phyloP scores from a whole-genome alignment of 2,888 invertebrate species.

The Syrphus vitripennis region DNA sequence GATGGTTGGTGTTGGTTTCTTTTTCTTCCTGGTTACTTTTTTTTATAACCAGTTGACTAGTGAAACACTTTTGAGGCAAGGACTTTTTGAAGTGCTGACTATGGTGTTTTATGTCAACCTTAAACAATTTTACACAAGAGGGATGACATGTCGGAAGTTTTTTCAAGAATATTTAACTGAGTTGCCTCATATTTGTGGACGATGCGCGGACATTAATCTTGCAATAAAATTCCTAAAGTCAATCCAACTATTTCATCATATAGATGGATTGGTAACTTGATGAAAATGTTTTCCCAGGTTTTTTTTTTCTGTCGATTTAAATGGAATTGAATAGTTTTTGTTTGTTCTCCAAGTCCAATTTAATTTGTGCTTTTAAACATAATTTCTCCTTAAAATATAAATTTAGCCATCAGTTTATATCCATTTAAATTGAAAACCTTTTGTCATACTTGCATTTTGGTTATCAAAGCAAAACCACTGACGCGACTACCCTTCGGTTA shows the following conservation, averaged over 20 bases:
- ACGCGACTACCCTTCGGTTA: conserved; percentile 33
- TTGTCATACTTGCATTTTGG: conserved; percentile 6
- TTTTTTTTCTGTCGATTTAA: not conserved
- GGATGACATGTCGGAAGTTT: conserved; percentile 8
- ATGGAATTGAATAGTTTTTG: too few relatives aligned
- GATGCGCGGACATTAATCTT: conserved; percentile 29
- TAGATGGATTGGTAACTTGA: not conserved
- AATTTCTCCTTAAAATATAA: not conserved
- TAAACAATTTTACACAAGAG: conserved; percentile 21
- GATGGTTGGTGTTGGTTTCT: not conserved
- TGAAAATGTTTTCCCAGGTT: too few relatives aligned
- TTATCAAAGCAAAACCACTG: conserved; percentile 31
- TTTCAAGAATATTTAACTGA: conserved; percentile 10
- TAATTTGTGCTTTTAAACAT: not conserved
- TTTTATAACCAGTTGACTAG: conserved; percentile 31
- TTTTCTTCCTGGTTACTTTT: not conserved
- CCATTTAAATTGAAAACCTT: not conserved
- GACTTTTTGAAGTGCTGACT: conserved; percentile 47
- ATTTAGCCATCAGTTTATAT: not conserved
- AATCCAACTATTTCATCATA: not conserved
- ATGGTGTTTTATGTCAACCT: conserved; percentile 7
- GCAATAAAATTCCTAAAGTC: conserved; percentile 3
- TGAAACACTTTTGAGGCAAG: conserved; percentile 24
- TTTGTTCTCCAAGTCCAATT: too few relatives aligned
- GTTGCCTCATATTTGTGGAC: conserved; percentile 4